Percentiles rank a stretch among this genome's conserved stretches.
Evolutionary conservation across 2,797 vertebrate genomes (phyloP).

Genomic region (Anableps anableps): DNA sequence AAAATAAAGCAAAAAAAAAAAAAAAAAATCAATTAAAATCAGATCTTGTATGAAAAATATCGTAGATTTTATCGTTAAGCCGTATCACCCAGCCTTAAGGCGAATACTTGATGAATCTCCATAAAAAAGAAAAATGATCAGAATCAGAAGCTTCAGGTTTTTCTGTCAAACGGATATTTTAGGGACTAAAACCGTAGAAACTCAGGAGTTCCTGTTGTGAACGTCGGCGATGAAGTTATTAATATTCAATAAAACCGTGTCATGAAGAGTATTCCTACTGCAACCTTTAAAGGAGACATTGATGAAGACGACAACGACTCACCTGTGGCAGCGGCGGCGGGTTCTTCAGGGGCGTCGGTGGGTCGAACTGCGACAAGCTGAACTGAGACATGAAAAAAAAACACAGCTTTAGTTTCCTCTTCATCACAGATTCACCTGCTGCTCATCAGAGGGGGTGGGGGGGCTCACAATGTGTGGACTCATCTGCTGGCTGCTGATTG

Average conservation of each 20-base stretch:
- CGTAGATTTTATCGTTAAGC: too few relatives aligned
- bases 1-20: too few relatives aligned
- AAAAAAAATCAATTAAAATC: too few relatives aligned
- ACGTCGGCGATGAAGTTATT: not conserved
- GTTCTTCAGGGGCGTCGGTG: conserved; percentile 7
- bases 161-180: too few relatives aligned
- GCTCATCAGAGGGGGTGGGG: not conserved
- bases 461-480: conserved; percentile 37
- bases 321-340: accelerated
- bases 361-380: not conserved
- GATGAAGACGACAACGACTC: too few relatives aligned
- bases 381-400: conserved; percentile 47
- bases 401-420: not conserved
- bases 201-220: too few relatives aligned
- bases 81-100: too few relatives aligned
- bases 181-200: too few relatives aligned
- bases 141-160: not conserved
- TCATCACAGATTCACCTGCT: not conserved
- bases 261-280: too few relatives aligned
- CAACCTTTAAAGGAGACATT: too few relatives aligned
- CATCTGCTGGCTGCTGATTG: conserved; percentile 25
- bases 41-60: too few relatives aligned
- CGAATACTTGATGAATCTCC: not conserved
- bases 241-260: too few relatives aligned
- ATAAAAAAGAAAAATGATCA: not conserved